Conservation (phyloP, 2,113 vertebrate genomes). For the Protobothrops mucrosquamatus region DNA sequence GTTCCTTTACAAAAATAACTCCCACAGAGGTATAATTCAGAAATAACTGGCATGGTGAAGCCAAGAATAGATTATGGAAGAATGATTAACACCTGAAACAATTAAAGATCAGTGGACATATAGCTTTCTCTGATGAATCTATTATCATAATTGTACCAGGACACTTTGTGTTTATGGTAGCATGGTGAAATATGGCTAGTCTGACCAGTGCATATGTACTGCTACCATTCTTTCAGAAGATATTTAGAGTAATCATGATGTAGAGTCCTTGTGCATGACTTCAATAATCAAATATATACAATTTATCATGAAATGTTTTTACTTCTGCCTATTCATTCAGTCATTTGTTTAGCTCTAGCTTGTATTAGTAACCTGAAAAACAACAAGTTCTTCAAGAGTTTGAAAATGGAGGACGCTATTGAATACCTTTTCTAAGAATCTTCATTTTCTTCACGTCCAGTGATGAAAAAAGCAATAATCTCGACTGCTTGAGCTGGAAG, state of each 20-base stretch:
- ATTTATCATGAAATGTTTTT: not conserved
- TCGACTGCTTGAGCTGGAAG: not conserved
- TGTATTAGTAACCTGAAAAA: not conserved
- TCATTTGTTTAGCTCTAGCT: not conserved
- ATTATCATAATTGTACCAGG: not conserved
- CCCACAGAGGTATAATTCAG: not conserved
- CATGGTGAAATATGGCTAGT: not conserved
- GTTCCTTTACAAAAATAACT: slow-evolving; percentile 16
- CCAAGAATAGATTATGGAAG: not conserved
- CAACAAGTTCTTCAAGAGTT: not conserved
- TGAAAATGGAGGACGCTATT: not conserved
- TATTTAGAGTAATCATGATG: not conserved
- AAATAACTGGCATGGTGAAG: not conserved
- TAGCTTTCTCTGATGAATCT: not conserved
- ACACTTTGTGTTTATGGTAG: not conserved
- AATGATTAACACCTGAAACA: not conserved
- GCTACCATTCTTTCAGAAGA: not conserved
- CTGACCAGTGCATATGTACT: not conserved
- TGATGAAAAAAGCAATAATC: not conserved
- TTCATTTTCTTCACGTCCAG: not conserved
- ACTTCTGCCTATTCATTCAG: not conserved
- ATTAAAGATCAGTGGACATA: not conserved
- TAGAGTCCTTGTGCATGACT: not conserved
- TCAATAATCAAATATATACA: not conserved
- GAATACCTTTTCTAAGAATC: not conserved